A percentile compares a stretch with the other conserved stretches of the same genome.
These are phyloP conservation scores for Ginglymostoma cirratum DNA, from an alignment of 2,113 vertebrate species.

Conservation along the genomic window DNA sequence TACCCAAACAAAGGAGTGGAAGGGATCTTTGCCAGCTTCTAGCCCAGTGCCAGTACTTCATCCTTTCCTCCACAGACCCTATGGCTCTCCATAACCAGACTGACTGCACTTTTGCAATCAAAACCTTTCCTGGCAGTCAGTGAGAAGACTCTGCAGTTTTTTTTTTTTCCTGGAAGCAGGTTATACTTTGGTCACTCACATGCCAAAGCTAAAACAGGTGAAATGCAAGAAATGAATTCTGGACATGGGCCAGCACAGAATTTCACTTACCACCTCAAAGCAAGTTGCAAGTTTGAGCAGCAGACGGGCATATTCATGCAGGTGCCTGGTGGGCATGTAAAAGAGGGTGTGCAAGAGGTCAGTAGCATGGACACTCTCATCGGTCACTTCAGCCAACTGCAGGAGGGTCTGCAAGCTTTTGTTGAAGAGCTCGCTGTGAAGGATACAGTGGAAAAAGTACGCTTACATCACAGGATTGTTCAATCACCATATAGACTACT, in stretches of 20 bases:
- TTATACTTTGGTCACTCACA: not conserved
- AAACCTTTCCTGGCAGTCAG: not conserved
- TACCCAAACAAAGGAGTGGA: not conserved
- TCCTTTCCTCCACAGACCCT: not conserved
- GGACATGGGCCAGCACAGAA: not conserved
- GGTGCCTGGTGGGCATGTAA: slow-evolving; percentile 74
- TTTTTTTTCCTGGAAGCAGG: not conserved
- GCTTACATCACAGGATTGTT: not conserved
- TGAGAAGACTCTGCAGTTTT: not conserved
- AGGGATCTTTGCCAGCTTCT: not conserved
- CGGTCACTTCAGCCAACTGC: slow-evolving; percentile 68
- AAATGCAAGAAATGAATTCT: not conserved
- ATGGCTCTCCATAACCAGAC: not conserved
- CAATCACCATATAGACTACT: not conserved
- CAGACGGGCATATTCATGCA: slow-evolving; percentile 77
- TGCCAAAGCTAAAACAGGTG: not conserved
- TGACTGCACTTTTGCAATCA: not conserved
- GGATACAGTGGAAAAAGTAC: not conserved
- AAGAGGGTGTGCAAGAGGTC: slow-evolving; percentile 77
- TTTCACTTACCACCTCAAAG: slow-evolving; percentile 80
- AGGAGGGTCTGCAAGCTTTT: slow-evolving; percentile 79
- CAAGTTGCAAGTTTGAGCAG: slow-evolving; percentile 87
- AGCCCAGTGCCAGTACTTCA: not conserved
- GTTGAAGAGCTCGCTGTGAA: slow-evolving; percentile 76
- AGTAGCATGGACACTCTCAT: slow-evolving; percentile 63